These are phyloP conservation scores for Vimba vimba DNA, from an alignment of 2,113 vertebrate genomes.

Conservation along the genomic window DNA sequence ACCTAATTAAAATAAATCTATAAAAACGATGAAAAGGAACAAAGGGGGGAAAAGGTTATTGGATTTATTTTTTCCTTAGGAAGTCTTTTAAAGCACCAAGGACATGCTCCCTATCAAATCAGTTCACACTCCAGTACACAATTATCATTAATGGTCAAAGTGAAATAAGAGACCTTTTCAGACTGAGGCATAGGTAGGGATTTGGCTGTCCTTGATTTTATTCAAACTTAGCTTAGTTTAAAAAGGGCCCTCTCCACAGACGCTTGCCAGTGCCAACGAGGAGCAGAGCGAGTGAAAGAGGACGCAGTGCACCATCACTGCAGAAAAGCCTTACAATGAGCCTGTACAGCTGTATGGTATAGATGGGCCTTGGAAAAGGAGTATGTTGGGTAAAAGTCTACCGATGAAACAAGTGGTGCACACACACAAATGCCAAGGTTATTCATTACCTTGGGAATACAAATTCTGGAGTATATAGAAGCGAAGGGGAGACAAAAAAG, in stretches of 20 bases:
- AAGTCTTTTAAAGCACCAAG: slow-evolving; percentile 74
- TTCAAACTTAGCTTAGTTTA: slow-evolving; percentile 58
- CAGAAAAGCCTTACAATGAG: slow-evolving; percentile 36
- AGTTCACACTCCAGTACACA: slow-evolving; percentile 59
- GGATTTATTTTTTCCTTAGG: slow-evolving; percentile 69
- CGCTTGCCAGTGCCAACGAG: slow-evolving; percentile 50
- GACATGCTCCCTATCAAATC: slow-evolving; percentile 75
- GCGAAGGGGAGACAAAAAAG: slow-evolving; percentile 9
- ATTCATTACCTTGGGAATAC: slow-evolving; percentile 36
- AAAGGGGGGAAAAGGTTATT: slow-evolving; percentile 55
- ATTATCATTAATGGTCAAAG: slow-evolving; percentile 65
- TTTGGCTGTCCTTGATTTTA: slow-evolving; percentile 60
- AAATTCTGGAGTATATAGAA: slow-evolving; percentile 22
- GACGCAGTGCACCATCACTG: background rate
- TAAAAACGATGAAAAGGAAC: slow-evolving; percentile 63
- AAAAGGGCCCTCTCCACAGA: slow-evolving; percentile 59
- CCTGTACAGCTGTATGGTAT: background rate
- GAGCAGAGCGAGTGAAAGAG: background rate
- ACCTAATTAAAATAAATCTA: slow-evolving; percentile 70
- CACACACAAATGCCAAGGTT: slow-evolving; percentile 39
- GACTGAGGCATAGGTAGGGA: slow-evolving; percentile 24
- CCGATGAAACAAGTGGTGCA: slow-evolving; percentile 15
- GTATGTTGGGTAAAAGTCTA: slow-evolving; percentile 39
- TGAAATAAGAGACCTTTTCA: slow-evolving; percentile 69
- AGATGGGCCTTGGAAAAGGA: slow-evolving; percentile 44